Evolutionary conservation across 2,888 invertebrate species (phyloP), one percentile per base, ranked within the genome.

Genomic region (Protophormia terraenovae): DNA sequence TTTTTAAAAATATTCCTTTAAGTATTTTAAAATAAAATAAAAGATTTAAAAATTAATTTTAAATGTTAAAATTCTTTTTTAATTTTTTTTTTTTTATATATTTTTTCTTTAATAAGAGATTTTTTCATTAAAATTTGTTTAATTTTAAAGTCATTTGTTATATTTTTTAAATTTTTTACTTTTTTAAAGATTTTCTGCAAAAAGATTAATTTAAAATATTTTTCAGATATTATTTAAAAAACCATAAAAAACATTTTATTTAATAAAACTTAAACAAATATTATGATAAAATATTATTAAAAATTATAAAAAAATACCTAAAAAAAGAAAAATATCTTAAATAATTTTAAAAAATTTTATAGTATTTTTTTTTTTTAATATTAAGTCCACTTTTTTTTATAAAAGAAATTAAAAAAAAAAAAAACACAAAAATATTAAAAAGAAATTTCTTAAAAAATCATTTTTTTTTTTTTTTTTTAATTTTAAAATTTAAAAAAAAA

Each of bases 341-440:
- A 47, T 75, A 75, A 78, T 73, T 83, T 75, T 82, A 69, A 62
- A 73, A 2, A 62, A 29, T 64, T 76, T 76, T 76, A 76, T 71
- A 79, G 58, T 58, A 79, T 79, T 79, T n/a, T 78, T 69, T 29
- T 73, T 67, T 53, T 32, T 62, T 38, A 62, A 80, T 69, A 14
- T 8, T 77, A n/a, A n/a, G n/a, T n/a, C n/a, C n/a, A 67, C 45
- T 55, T 55, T n/a, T n/a, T 76, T 66, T n/a, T 19, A 41, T 47
- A 75, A 77, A 77, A 41, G 19, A 38, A 38, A 55, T 16, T 14
- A 32, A 47, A n/a, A 35, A 24, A 8, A 27, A 19, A 55, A 62
- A 64, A 71, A 71, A 16, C 32, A 32, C 45, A 45, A n/a, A 22
- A n/a, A n/a, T n/a, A n/a, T n/a, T n/a, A n/a, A n/a, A n/a, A n/a